Percentiles rank a stretch among this genome's conserved stretches.
These are phyloP conservation scores for Ochropacha duplaris DNA, from an alignment of 2,888 invertebrate species.

Conservation along the genomic window DNA sequence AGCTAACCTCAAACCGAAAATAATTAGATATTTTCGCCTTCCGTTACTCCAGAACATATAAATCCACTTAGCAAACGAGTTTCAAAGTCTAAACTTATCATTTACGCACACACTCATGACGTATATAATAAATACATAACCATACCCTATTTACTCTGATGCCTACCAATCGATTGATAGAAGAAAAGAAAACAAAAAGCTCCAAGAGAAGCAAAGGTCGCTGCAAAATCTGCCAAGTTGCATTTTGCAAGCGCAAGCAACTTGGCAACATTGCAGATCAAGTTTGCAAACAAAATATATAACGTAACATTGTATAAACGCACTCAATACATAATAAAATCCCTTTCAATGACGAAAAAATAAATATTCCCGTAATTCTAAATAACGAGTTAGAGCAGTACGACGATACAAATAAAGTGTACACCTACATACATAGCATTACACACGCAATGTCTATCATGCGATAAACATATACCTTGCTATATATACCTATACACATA, in stretches of 20 bases:
- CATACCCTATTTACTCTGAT: conserved; percentile 33
- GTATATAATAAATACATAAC: conserved; percentile 26
- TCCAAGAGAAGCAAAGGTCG: conserved; percentile 46
- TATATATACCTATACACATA: conserved; percentile 19
- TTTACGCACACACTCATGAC: conserved; percentile 33
- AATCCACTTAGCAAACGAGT: background rate
- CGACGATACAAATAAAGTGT: conserved; percentile 43
- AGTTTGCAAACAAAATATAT: conserved; percentile 57
- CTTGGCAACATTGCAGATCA: conserved; percentile 53
- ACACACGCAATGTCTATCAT: conserved; percentile 38
- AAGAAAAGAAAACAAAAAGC: conserved; percentile 39
- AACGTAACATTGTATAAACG: conserved; percentile 8
- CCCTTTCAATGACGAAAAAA: conserved; percentile 26
- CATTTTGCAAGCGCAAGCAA: conserved; percentile 46
- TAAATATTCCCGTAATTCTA: conserved; percentile 13
- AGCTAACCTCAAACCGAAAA: conserved; percentile 25
- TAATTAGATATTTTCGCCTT: conserved; percentile 4
- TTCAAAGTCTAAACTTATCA: background rate
- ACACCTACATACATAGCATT: conserved; percentile 28
- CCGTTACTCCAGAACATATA: background rate
- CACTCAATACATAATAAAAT: conserved; percentile 40
- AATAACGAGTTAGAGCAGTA: conserved; percentile 42
- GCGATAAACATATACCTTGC: conserved; percentile 29
- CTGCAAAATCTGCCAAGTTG: conserved; percentile 47
- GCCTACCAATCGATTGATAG: conserved; percentile 49